Evolutionary conservation across 2,113 vertebrate species (phyloP), one percentile per base, ranked within the genome.

Genomic region (Regulus satrapa): DNA sequence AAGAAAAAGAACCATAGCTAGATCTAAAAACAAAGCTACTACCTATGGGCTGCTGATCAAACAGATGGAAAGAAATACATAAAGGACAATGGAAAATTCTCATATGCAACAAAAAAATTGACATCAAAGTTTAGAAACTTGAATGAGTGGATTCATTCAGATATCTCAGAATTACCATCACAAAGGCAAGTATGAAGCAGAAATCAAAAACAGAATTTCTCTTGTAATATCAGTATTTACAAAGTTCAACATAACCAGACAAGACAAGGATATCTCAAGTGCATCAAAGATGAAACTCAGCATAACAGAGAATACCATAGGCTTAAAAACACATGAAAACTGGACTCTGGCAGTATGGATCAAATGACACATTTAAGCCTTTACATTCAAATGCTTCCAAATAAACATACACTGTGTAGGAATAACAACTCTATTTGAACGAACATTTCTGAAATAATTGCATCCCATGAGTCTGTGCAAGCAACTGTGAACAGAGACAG

Each of bases 41-140:
- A 40, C 67, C 31, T 8, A 7, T 24, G 12, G n/a, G 41, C 71
- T 73, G 31, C 14, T 88, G 78, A 93, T 94, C 71, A 93, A 93
- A 92, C 23, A 85, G 16, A 7, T 88, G 3, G 12, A 5, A 43
- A 55, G 75, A 61, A 49, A 3, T 14, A 54, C 43, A 51, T 10
- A 61, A 58, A 79, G 40, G n/a, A 89, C 51, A 68, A 73, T 41
- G 43, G 29, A 77, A 91, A 86, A 73, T 79, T 90, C 56, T 79
- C 54, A 72, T 49, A 92, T 0, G 2, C 31, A 92, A 79, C 36
- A 73, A 93, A 66, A 66, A 92, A 94, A 93, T 94, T 68, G 83
- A 73, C 74, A 94, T 95, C 78, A 94, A 95, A 93, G 90, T 68
- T 90, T 54, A 76, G 74, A 72, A 94, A 89, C 68, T 74, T 78